Evolutionary conservation across 2,888 invertebrate genomes (phyloP), one percentile per base, ranked within the genome.

Genomic region (Drepana falcataria): DNA sequence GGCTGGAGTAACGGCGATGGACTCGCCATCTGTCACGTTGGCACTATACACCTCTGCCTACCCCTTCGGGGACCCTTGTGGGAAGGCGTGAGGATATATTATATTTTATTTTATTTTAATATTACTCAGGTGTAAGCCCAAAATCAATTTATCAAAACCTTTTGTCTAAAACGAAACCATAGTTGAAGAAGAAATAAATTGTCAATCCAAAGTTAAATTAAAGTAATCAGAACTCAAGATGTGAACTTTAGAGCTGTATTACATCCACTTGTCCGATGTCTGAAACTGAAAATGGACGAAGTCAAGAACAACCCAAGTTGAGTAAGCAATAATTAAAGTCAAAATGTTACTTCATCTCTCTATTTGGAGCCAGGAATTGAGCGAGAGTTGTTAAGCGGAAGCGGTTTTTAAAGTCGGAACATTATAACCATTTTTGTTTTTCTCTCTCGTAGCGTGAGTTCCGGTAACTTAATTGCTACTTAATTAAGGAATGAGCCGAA

Each of bases 271-370:
- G 56, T 61, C 44, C 44, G 44, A 44, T 44, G 44, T 44, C 44
- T 58, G 54, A 59, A 66, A 59, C 56, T 64, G 59, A 63, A 67
- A 69, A 69, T 68, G 61, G 63, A 65, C 66, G 53, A 66, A 73
- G 66, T 73, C 59, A 53, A 53, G 56, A 73, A 67, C 58, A 65
- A 66, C 64, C 63, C 67, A 69, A 73, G 54, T 73, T 64, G 64
- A 69, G 66, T 61, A 64, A 74, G 66, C 71, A 72, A 73, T 73
- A 77, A 77, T 79, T 77, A 74, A 76, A 70, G 65, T 69, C 66
- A 65, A 70, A 73, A 75, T 64, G 69, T 66, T 63, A 55, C 54
- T 60, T 58, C 61, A 64, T 63, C 62, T 62, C 58, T 60, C 53
- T 48, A 55, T 9, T 44, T 48, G 47, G 52, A 63, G 69, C 71